phyloP scores from a whole-genome alignment of 2,113 vertebrate species.

The Thomomys bottae region DNA sequence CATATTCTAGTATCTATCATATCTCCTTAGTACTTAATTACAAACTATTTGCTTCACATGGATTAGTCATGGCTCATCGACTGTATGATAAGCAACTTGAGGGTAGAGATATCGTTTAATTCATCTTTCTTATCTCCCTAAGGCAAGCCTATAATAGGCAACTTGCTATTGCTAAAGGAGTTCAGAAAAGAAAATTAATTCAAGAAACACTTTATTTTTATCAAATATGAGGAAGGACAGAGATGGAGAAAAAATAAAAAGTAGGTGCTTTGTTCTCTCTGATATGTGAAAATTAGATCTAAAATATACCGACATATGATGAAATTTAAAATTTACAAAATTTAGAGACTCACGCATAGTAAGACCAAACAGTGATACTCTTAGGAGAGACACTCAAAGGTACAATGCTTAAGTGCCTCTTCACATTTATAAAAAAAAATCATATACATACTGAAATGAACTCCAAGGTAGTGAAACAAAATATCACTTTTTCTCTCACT shows the following conservation, averaged over 20 bases:
- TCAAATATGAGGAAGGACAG: background rate
- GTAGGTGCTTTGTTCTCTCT: background rate
- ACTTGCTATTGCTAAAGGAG: background rate
- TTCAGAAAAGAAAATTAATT: background rate
- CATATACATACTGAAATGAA: background rate
- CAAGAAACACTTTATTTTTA: background rate
- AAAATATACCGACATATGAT: too few species aligned
- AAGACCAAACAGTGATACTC: too few species aligned
- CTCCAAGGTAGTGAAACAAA: background rate
- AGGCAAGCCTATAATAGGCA: background rate
- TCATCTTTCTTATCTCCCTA: conserved; percentile 47
- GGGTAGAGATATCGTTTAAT: conserved; percentile 33
- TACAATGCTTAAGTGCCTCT: too few species aligned
- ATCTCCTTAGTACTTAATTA: conserved; percentile 50
- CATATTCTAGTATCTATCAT: background rate
- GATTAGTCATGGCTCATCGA: conserved; percentile 64
- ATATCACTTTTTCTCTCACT: too few species aligned
- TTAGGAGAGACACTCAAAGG: too few species aligned
- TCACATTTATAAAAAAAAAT: too few species aligned
- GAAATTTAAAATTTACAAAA: too few species aligned
- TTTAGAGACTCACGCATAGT: too few species aligned
- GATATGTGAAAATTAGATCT: too few species aligned
- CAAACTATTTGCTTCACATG: conserved; percentile 57
- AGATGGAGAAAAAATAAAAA: background rate
- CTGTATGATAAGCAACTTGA: conserved; percentile 59